A percentile compares a stretch with the other conserved stretches of the same genome.
Evolutionary conservation across 2,888 invertebrate species (phyloP).

Genomic region (Nephrocerus scutellatus): DNA sequence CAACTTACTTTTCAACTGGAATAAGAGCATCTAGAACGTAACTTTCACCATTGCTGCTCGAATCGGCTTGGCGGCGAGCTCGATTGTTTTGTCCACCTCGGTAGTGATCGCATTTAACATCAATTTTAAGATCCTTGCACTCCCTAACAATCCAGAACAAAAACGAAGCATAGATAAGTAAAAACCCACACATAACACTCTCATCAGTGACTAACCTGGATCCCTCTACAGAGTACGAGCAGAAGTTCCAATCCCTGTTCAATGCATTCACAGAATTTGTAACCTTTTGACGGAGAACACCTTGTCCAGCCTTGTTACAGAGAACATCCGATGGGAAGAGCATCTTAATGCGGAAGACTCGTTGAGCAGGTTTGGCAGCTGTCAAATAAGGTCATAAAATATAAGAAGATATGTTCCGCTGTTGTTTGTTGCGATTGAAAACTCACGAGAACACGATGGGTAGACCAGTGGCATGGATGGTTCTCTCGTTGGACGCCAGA

Average conservation of each 20-base stretch:
- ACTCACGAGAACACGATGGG: conserved; percentile 83
- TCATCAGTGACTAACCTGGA: conserved; percentile 38
- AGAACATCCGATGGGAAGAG: conserved; percentile 94
- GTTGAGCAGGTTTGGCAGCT: conserved; percentile 85
- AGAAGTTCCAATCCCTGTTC: conserved; percentile 95
- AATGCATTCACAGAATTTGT: conserved; percentile 81
- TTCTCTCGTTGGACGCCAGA: conserved; percentile 86
- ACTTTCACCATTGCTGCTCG: conserved; percentile 61
- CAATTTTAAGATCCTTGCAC: conserved; percentile 83
- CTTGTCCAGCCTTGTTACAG: conserved; percentile 92
- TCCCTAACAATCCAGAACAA: conserved; percentile 51
- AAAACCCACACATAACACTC: neutral
- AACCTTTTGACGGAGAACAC: conserved; percentile 82
- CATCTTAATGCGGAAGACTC: conserved; percentile 89
- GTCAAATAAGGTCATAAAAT: conserved; percentile 17
- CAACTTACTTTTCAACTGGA: conserved; percentile 82
- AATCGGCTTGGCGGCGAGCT: conserved; percentile 57
- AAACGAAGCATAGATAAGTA: neutral
- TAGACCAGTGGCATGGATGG: conserved; percentile 76
- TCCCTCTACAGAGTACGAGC: conserved; percentile 81
- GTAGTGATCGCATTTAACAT: conserved; percentile 85
- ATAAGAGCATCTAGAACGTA: conserved; percentile 76
- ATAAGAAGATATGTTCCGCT: neutral
- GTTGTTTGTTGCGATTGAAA: too few species aligned
- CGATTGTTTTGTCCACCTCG: conserved; percentile 51